Evolutionary conservation across 2,113 vertebrate genomes (phyloP).

Genomic region (Otolemur garnettii): DNA sequence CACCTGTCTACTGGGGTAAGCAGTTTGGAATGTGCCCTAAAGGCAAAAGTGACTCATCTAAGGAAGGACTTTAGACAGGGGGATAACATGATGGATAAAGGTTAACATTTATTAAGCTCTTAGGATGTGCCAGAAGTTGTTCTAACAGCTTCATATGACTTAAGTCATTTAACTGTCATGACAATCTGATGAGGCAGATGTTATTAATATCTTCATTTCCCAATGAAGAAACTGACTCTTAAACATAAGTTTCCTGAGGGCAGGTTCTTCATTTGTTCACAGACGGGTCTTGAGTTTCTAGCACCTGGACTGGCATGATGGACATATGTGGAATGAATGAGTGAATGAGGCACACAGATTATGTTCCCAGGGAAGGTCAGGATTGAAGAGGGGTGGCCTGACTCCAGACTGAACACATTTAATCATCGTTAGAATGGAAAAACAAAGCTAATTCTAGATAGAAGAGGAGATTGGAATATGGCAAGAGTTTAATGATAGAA

Average conservation of each 20-base stretch:
- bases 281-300: neutral
- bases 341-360: neutral
- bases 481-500: neutral
- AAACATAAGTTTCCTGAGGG: neutral
- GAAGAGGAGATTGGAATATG: neutral
- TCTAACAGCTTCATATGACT: neutral
- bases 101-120: neutral
- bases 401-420: neutral
- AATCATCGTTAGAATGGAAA: neutral
- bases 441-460: no score
- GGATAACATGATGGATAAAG: neutral
- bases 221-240: neutral
- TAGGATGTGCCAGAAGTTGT: neutral
- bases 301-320: neutral
- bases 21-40: constrained; percentile 45
- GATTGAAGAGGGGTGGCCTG: neutral
- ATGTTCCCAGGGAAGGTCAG: neutral
- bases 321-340: neutral
- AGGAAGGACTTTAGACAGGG: neutral
- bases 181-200: neutral
- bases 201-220: neutral
- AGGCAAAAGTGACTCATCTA: neutral
- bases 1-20: neutral
- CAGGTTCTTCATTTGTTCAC: neutral
- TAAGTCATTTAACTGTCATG: neutral